Percentiles rank a stretch among this genome's conserved stretches.
Conservation (phyloP, 2,113 vertebrate species). For the Glaucomys volans region DNA sequence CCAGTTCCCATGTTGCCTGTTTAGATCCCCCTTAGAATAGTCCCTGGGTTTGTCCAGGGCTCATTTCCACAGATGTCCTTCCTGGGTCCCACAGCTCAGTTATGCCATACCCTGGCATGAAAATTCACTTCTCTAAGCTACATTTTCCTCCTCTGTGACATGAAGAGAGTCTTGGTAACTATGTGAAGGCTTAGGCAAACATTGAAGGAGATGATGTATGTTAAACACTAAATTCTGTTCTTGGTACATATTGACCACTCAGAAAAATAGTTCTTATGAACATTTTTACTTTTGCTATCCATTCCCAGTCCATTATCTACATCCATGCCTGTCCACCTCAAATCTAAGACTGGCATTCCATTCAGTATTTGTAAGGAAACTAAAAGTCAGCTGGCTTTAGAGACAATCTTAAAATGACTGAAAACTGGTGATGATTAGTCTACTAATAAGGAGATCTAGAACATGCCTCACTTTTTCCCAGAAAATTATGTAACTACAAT, state of each 20-base stretch:
- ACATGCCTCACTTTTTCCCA: background rate
- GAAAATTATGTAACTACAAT: background rate
- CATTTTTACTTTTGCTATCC: background rate
- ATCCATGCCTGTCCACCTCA: background rate
- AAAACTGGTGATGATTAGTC: background rate
- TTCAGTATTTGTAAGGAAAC: background rate
- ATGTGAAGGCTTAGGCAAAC: background rate
- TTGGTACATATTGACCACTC: background rate
- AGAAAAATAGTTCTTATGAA: background rate
- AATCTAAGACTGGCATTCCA: background rate
- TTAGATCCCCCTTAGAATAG: background rate
- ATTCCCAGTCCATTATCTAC: background rate
- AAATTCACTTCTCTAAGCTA: background rate
- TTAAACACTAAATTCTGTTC: background rate
- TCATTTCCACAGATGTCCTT: too few relatives aligned
- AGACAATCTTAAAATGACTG: background rate
- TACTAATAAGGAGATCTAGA: background rate
- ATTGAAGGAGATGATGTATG: background rate
- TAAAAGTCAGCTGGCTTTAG: background rate
- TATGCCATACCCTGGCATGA: rapidly evolving
- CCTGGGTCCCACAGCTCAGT: background rate
- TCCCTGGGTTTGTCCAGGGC: background rate
- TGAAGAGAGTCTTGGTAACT: background rate
- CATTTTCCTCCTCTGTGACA: background rate
- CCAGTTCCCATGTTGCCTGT: background rate